phyloP scores from a whole-genome alignment of 1,140 invertebrate species.

The Luehdorfia chinensis region DNA sequence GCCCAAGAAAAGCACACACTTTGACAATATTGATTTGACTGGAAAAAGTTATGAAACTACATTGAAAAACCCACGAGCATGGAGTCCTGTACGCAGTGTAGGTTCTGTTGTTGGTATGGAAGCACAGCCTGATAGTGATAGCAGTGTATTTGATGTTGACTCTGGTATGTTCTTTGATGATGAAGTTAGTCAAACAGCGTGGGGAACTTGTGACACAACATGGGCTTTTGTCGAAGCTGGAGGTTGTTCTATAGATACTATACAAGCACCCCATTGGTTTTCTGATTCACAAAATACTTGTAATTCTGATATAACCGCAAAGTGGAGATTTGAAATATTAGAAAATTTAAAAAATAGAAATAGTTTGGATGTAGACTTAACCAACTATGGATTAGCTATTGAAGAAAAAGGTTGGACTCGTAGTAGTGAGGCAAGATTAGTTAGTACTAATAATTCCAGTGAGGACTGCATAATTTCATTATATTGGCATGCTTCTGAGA shows the following conservation, averaged over 20 bases:
- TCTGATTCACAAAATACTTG: constrained; percentile 77
- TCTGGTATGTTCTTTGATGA: constrained; percentile 88
- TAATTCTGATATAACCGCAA: constrained; percentile 82
- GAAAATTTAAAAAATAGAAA: constrained; percentile 82
- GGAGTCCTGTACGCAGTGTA: constrained; percentile 89
- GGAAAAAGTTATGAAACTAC: constrained; percentile 81
- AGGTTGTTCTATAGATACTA: constrained; percentile 84
- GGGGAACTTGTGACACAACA: constrained; percentile 86
- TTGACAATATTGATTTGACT: constrained; percentile 77
- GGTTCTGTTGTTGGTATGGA: constrained; percentile 88
- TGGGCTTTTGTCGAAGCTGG: constrained; percentile 89
- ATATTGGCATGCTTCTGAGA: constrained; percentile 83
- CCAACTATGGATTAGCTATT: constrained; percentile 84
- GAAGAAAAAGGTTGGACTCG: constrained; percentile 91
- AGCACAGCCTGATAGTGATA: constrained; percentile 88
- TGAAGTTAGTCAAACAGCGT: constrained; percentile 82
- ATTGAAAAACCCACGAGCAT: constrained; percentile 85
- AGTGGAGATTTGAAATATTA: constrained; percentile 86
- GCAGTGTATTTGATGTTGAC: constrained; percentile 86
- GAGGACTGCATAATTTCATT: constrained; percentile 88
- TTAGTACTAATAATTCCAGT: constrained; percentile 79
- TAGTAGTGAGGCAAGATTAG: constrained; percentile 84
- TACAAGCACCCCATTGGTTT: constrained; percentile 87
- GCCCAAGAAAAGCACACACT: constrained; percentile 57
- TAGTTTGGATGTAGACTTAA: constrained; percentile 73